A percentile compares a stretch with the other conserved stretches of the same genome.
Conservation (phyloP, 2,797 vertebrate species). For the Uromys caudimaculatus region DNA sequence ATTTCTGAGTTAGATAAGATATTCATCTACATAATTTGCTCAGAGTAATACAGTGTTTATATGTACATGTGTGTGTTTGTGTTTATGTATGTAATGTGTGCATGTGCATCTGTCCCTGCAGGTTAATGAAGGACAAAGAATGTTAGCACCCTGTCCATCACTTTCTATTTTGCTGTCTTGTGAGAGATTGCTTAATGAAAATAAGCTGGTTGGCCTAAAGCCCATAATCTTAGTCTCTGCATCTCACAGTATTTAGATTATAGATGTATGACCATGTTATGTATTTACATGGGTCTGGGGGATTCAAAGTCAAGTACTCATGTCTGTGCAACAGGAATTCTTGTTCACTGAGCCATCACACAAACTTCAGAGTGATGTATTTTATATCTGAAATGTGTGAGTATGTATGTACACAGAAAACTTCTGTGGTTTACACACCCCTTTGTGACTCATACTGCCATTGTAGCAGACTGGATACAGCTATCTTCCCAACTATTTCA, state of each 20-base stretch:
- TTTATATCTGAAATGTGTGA: background rate
- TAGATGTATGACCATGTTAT: background rate
- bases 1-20: background rate
- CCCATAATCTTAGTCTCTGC: background rate
- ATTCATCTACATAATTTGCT: background rate
- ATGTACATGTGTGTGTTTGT: background rate
- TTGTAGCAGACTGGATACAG: background rate
- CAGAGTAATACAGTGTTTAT: background rate
- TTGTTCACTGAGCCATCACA: background rate
- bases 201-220: background rate
- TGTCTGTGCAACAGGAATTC: background rate
- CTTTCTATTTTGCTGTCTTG: background rate
- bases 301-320: background rate
- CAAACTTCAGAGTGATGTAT: background rate
- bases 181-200: background rate
- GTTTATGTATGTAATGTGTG: no score
- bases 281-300: background rate
- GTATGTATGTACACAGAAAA: background rate
- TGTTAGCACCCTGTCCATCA: background rate
- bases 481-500: background rate
- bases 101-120: background rate
- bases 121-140: background rate
- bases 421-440: background rate
- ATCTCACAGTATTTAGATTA: background rate
- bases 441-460: background rate